Evolutionary conservation across 2,888 invertebrate genomes (phyloP).

Genomic region (Drosophila sordidapex): DNA sequence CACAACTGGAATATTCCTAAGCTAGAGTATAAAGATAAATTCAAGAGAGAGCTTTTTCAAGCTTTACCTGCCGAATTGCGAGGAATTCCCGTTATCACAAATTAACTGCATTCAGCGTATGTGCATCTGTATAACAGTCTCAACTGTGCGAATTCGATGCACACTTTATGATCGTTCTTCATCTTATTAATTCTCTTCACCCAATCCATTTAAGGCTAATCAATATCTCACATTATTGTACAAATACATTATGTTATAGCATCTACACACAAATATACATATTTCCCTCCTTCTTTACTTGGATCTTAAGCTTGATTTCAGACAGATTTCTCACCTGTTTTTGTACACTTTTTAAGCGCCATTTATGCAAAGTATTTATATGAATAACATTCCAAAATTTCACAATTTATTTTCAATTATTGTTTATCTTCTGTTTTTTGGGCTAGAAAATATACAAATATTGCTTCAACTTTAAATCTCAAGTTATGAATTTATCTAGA

Average conservation of each 20-base stretch:
- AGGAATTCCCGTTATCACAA: constrained; percentile 55
- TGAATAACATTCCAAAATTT: background rate
- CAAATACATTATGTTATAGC: background rate
- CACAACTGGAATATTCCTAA: background rate
- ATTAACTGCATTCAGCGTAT: constrained; percentile 11
- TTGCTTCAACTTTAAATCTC: background rate
- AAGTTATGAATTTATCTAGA: background rate
- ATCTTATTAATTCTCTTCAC: background rate
- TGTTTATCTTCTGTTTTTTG: background rate
- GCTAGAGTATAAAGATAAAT: background rate
- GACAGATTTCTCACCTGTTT: background rate
- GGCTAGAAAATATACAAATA: too few species aligned
- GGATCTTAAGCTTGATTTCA: background rate
- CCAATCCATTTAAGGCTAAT: background rate
- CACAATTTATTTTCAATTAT: background rate
- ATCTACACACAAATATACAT: too few species aligned
- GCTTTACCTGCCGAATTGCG: constrained; percentile 24
- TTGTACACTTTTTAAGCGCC: background rate
- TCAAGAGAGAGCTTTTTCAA: constrained; percentile 10
- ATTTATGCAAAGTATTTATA: background rate
- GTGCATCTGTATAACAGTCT: constrained; percentile 13
- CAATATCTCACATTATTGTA: background rate
- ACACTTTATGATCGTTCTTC: background rate
- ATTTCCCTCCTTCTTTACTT: background rate
- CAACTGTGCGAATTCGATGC: constrained; percentile 4